A percentile compares a stretch with the other conserved stretches of the same genome.
Evolutionary conservation across 2,888 invertebrate genomes (phyloP).

Genomic region (Mesoligia furuncula): DNA sequence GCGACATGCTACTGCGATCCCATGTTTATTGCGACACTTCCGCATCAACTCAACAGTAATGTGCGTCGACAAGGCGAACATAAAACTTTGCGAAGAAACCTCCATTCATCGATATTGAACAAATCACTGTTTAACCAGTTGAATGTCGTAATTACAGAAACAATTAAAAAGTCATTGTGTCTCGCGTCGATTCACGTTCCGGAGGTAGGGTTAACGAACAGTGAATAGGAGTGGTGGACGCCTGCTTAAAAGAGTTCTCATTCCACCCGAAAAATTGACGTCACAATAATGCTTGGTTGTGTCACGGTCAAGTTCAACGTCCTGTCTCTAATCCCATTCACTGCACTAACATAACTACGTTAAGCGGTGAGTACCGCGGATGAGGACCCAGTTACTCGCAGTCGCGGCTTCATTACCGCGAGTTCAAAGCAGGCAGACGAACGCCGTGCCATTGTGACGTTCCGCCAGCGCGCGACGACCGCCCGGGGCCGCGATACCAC

Average conservation of each 20-base stretch:
- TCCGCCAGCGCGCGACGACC: neutral
- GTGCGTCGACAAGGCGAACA: neutral
- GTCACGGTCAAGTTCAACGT: neutral
- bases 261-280: neutral
- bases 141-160: neutral
- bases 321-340: neutral
- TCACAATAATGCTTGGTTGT: neutral
- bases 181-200: neutral
- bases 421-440: constrained; percentile 12
- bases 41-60: neutral
- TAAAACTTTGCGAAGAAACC: constrained; percentile 8
- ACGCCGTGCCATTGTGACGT: neutral
- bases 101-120: neutral
- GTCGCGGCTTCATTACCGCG: constrained; percentile 6
- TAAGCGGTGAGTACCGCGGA: neutral
- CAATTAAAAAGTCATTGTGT: neutral
- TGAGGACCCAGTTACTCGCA: neutral
- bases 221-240: constrained; percentile 8
- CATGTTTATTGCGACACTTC: neutral
- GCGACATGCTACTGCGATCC: neutral
- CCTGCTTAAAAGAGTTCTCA: constrained; percentile 1
- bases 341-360: neutral
- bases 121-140: neutral
- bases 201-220: constrained; percentile 12
- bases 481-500: neutral